phyloP scores from a whole-genome alignment of 2,797 vertebrate genomes.

The Malacoraja senta region DNA sequence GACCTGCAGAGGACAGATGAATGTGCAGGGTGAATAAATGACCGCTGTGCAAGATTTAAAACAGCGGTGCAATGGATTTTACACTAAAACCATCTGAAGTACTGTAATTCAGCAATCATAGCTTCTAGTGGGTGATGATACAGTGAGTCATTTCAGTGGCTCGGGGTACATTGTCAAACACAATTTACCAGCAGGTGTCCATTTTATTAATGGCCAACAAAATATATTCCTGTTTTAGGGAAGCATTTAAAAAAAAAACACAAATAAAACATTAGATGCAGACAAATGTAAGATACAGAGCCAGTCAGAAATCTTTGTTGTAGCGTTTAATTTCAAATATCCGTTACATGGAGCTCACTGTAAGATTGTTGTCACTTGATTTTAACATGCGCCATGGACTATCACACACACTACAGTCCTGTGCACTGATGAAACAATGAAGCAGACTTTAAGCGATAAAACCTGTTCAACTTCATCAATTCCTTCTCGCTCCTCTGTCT shows the following conservation, averaged over 20 bases:
- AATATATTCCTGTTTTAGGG: conserved; percentile 19
- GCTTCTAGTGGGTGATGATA: conserved; percentile 33
- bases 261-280: not conserved
- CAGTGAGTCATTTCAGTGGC: conserved; percentile 6
- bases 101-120: conserved; percentile 40
- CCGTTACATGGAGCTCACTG: not conserved
- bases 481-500: not conserved
- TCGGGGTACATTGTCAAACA: not conserved
- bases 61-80: conserved; percentile 45
- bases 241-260: not conserved
- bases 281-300: not conserved
- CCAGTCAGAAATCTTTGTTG: not conserved
- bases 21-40: conserved; percentile 43
- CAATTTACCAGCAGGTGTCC: not conserved
- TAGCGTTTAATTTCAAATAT: not conserved
- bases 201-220: not conserved
- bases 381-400: not conserved
- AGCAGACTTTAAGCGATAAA: not conserved
- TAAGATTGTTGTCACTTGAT: not conserved
- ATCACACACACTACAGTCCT: not conserved
- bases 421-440: not conserved
- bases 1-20: conserved; percentile 42
- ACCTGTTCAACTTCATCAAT: not conserved
- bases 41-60: conserved; percentile 43
- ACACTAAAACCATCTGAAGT: conserved; percentile 39